Evolutionary conservation across 2,888 invertebrate species (phyloP).

Genomic region (Altica lythri): DNA sequence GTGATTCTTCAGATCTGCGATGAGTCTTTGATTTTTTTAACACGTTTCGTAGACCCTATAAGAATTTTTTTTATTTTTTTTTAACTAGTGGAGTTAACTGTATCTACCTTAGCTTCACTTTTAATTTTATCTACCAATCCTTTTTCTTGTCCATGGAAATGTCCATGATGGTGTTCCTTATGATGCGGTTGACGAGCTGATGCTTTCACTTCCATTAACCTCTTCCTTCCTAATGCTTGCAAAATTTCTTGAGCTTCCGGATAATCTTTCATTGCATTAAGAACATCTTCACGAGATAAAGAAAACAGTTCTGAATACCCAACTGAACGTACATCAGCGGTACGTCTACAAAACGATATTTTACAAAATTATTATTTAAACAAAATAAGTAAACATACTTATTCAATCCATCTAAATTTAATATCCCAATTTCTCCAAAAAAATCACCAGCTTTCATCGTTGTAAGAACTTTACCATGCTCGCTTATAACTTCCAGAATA

Average conservation of each 20-base stretch:
- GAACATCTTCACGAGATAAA: constrained; percentile 89
- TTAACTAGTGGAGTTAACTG: no score
- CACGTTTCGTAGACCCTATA: constrained; percentile 64
- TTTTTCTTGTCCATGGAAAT: constrained; percentile 56
- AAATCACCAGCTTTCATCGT: constrained; percentile 98
- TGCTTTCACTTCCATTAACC: constrained; percentile 79
- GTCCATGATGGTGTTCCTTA: constrained; percentile 44
- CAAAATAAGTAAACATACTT: constrained; percentile 65
- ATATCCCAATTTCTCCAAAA: constrained; percentile 96
- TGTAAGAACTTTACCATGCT: constrained; percentile 88
- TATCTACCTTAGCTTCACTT: constrained; percentile 78
- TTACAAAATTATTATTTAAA: background rate
- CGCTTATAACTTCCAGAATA: constrained; percentile 93
- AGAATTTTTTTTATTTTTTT: no score
- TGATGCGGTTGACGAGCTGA: constrained; percentile 53
- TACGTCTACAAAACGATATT: constrained; percentile 76
- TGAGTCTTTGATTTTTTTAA: constrained; percentile 64
- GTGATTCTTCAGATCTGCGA: constrained; percentile 65
- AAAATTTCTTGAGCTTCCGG: constrained; percentile 94
- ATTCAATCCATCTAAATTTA: constrained; percentile 93
- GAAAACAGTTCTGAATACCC: constrained; percentile 96
- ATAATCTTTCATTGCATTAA: constrained; percentile 95
- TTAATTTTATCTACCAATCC: constrained; percentile 82
- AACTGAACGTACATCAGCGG: constrained; percentile 94
- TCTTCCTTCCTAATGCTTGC: constrained; percentile 84